Evolutionary conservation across 2,113 vertebrate species (phyloP).

Genomic region (Apistogramma diplotaenia): DNA sequence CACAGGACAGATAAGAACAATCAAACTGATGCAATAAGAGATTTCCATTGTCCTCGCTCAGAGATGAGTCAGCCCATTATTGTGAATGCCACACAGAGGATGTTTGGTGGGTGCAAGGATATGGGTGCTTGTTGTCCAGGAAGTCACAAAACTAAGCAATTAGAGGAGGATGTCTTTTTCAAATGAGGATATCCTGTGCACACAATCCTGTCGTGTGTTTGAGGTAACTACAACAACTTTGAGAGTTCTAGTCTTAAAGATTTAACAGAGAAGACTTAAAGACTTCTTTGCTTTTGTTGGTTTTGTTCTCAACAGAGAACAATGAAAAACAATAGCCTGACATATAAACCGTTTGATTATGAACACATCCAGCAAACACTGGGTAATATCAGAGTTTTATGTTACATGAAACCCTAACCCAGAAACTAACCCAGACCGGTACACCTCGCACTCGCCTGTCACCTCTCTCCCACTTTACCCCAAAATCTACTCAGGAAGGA

Average conservation of each 20-base stretch:
- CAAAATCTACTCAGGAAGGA: not conserved
- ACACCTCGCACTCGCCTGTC: not conserved
- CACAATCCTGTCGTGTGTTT: conserved; percentile 37
- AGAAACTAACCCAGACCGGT: not conserved
- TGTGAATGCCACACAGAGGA: conserved; percentile 30
- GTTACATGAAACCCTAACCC: no score
- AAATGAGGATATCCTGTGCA: conserved; percentile 58
- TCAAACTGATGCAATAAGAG: conserved; percentile 1
- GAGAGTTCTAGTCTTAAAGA: not conserved
- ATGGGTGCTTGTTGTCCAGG: conserved; percentile 55
- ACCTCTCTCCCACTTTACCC: not conserved
- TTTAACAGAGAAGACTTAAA: no score
- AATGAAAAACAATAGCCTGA: no score
- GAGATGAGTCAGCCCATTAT: conserved; percentile 27
- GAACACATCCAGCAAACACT: no score
- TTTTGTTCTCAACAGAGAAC: not conserved
- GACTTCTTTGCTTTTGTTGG: not conserved
- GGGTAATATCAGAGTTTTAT: not conserved
- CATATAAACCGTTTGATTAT: not conserved
- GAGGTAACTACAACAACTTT: not conserved
- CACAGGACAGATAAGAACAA: not conserved
- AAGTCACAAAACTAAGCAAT: conserved; percentile 57
- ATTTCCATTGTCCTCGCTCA: conserved; percentile 5
- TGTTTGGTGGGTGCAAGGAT: conserved; percentile 56
- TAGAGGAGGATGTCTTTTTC: conserved; percentile 40